phyloP scores from a whole-genome alignment of 2,113 vertebrate species.

The Actenoides hombroni region DNA sequence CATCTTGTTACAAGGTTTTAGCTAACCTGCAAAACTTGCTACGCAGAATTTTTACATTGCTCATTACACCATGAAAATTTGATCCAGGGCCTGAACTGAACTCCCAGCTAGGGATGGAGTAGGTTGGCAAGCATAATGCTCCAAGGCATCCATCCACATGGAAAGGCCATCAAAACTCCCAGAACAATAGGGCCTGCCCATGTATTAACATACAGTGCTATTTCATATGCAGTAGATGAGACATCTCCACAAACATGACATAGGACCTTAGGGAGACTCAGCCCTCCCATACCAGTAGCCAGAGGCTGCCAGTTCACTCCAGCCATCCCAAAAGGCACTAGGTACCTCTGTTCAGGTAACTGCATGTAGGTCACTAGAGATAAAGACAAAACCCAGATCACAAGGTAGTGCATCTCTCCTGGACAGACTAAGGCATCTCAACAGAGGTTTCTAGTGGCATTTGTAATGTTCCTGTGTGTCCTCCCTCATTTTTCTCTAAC shows the following conservation, averaged over 20 bases:
- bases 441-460: background rate
- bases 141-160: fast-evolving
- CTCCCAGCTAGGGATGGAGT: background rate
- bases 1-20: background rate
- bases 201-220: background rate
- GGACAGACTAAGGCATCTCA: background rate
- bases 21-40: background rate
- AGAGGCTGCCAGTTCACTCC: background rate
- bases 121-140: background rate
- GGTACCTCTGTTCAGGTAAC: background rate
- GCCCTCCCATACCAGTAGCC: background rate
- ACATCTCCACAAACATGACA: background rate
- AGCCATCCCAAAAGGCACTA: background rate
- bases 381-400: background rate
- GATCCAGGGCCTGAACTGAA: background rate
- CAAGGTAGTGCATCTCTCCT: background rate
- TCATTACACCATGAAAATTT: background rate
- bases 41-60: background rate
- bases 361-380: background rate
- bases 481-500: background rate
- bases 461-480: background rate
- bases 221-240: background rate
- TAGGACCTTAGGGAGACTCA: background rate
- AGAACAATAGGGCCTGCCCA: background rate
- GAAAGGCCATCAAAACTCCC: background rate